A percentile compares a stretch with the other conserved stretches of the same genome.
Evolutionary conservation across 2,113 vertebrate species (phyloP).

Genomic region (Gobio gobio): DNA sequence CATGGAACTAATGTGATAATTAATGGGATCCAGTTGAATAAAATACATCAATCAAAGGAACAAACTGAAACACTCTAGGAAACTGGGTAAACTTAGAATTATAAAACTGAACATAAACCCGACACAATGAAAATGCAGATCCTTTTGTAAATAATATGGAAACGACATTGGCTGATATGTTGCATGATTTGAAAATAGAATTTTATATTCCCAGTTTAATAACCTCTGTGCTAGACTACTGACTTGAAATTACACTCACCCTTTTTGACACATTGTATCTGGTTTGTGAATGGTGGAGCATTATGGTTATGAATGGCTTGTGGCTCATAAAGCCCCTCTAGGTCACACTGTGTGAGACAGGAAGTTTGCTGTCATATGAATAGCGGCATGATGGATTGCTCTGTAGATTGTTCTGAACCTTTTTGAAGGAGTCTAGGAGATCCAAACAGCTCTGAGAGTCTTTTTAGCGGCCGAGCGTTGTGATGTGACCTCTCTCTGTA

Average conservation of each 20-base stretch:
- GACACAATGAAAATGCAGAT: no score
- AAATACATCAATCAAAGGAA: no score
- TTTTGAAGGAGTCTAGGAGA: conserved; percentile 14
- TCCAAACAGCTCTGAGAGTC: background rate
- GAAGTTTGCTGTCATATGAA: conserved; percentile 28
- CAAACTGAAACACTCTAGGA: no score
- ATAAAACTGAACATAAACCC: no score
- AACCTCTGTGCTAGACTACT: background rate
- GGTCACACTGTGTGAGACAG: background rate
- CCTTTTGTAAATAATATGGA: background rate
- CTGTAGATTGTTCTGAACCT: conserved; percentile 1
- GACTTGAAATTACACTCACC: background rate
- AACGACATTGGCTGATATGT: no score
- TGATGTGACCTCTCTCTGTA: background rate
- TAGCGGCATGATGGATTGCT: conserved; percentile 31
- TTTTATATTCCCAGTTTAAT: background rate
- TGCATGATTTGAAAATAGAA: background rate
- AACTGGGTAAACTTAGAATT: no score
- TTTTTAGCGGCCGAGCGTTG: background rate
- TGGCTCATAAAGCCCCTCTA: background rate
- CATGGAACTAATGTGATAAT: no score
- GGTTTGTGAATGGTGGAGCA: background rate
- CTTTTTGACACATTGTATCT: background rate
- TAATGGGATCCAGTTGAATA: no score
- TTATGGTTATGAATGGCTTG: conserved; percentile 20